Evolutionary conservation across 2,888 invertebrate species (phyloP), one percentile per base, ranked within the genome.

Genomic region (Ellobium chinense): DNA sequence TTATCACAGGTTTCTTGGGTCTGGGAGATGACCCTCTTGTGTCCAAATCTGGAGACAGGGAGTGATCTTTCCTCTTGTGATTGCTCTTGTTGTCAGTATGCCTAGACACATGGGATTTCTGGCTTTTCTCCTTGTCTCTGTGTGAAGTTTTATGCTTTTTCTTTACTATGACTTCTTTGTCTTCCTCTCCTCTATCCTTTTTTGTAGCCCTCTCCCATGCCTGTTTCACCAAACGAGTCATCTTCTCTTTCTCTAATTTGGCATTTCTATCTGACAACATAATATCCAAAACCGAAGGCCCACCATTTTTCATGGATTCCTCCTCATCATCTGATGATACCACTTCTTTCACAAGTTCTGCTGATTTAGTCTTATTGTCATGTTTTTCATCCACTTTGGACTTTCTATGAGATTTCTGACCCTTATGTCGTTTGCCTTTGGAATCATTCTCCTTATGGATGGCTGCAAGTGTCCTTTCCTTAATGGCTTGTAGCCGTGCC

Each of bases 241-340:
- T 81, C 56, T 81, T 76, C n/a, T 76, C 81, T n/a, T 73, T 76
- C 46, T 81, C 81, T 37, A 81, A 24, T 54, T 77, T 81, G 18
- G 72, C 72, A 29, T 37, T 76, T 3, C 60, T 62, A 18, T 81
- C 81, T 21, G 37, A 60, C 60, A 80, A 29, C 80, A 80, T 80
- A n/a, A 80, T 68, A 31, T 80, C 80, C 24, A 80, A 24, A 2
- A 69, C 80, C 9, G 66, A 58, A 29, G 79, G 73, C n/a, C 60
- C 56, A 36, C 27, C 65, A 39, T 63, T 72, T n/a, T 60, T 62
- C 12, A 27, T 29, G 2, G 24, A 12, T 36, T 29, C 74, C 27
- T 60, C 62, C 5, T 79, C 73, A 5, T 79, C 79, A 24, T 63
- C 63, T 34, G 74, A 74, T 7, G 73, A 80, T 0, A 46, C 60